These are phyloP conservation scores for Diglossa brunneiventris DNA, from an alignment of 2,113 vertebrate species.

Conservation along the genomic window DNA sequence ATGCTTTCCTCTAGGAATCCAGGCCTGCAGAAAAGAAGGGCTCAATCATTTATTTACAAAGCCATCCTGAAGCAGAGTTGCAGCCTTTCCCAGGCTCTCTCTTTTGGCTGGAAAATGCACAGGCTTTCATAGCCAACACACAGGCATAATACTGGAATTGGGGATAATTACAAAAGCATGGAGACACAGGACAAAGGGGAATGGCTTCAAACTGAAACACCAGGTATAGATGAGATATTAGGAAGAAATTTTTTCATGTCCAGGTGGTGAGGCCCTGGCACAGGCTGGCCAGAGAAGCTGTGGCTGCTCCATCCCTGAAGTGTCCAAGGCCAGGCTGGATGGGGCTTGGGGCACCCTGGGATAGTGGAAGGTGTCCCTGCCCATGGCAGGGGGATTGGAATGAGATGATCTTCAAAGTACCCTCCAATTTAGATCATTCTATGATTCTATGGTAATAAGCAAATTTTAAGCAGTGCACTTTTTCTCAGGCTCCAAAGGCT, in stretches of 20 bases:
- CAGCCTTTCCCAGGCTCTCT: not conserved
- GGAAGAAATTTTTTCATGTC: not conserved
- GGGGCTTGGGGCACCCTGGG: not conserved
- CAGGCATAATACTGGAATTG: fast-evolving
- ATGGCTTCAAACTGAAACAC: not conserved
- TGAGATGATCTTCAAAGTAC: not conserved
- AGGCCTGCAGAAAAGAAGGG: not conserved
- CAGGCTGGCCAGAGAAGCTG: not conserved
- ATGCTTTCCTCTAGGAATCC: not conserved
- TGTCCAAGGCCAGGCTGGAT: fast-evolving
- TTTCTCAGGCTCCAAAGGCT: not conserved
- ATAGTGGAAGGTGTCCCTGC: not conserved
- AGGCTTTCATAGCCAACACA: not conserved
- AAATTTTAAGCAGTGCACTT: not conserved
- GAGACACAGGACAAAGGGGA: not conserved
- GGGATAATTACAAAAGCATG: not conserved
- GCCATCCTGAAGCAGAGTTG: not conserved
- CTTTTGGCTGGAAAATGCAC: not conserved
- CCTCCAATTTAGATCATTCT: not conserved
- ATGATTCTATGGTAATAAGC: not conserved
- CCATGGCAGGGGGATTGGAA: not conserved
- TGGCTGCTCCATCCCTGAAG: not conserved
- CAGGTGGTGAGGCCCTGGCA: not conserved
- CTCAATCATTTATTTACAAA: not conserved
- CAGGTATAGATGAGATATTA: not conserved